Base-by-base conservation (phyloP, 2,797 vertebrate genomes). In the Etheostoma nigrum region DNA sequence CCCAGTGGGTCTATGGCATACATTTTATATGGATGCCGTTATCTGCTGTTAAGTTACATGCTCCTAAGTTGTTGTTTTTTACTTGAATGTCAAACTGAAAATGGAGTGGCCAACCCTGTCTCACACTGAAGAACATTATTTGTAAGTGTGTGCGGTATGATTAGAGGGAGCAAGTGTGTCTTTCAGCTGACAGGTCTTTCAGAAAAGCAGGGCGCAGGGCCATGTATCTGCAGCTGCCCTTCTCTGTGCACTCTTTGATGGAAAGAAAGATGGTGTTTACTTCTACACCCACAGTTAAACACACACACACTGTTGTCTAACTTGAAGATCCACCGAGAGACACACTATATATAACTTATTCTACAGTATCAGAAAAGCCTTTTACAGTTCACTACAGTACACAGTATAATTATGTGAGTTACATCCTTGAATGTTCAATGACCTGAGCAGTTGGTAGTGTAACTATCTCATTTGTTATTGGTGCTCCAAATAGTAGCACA, bases 181-280 rank as follows among this genome's bases (percentile, higher is more conserved):
- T 89, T 81, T 87, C 93, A 91, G 93, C 93, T 94, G 93, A 95
- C 93, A 52, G 84, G 87, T 78, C 83, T 92, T 91, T 93, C 74
- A 91, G 89, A 84, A 74, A 79, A 79, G 25, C 89, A 84, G 91
- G 93, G 94, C 95, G 53, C 76, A 1, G 72, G 85, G 92, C 93
- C 94, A 95, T 90, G 92, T 65, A 82, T 82, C 91, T 92, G 93
- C 95, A 95, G 95, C 95, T 95, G 95, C 93, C 90, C 83, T 69
- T 93, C 84, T 94, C 92, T 92, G 90, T 94, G 88, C 82, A 11
- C 89, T 89, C 94, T 94, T 95, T 95, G 92, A 95, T 91, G 72
- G 89, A 65, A 74, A 76, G 81, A 87, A 81, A 84, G 83, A 87
- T 77, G 82, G 77, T 61, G 69, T 85, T 90, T 71, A 73, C 85